Evolutionary conservation across 2,888 invertebrate genomes (phyloP), one percentile per base, ranked within the genome.

Genomic region (Suillia variegata): DNA sequence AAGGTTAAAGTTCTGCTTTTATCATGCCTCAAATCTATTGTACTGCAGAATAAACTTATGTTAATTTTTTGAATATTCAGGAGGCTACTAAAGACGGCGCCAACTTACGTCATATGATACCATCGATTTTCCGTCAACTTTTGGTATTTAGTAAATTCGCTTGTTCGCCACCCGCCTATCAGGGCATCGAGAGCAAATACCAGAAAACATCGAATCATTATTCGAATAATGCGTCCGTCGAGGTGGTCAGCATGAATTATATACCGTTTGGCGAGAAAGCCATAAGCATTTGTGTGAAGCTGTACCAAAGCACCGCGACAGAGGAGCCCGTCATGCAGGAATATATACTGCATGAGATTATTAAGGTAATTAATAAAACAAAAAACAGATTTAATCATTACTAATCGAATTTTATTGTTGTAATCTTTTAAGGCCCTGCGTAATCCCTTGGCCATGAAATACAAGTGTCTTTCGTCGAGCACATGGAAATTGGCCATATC

Each of bases 261-360:
- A 90, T 94, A 71, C 92, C 93, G 47, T 94, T 94, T 81, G 92
- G 92, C 33, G 94, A 94, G 78, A 89, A 90, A 75, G 86, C 92
- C 2, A 83, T 93, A 56, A 86, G 87, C 56, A 87, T 91, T 85
- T 87, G 89, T 12, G 89, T 92, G 1, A 89, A 86, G 73, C 82
- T 93, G 63, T 94, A 93, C 79, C 87, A 89, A 73, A 86, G 86
- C 70, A 91, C 91, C 8, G 90, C 91, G 18, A 86, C 86, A 55
- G 88, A 89, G 74, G 83, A 85, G 50, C 85, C 88, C 63, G 91
- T 93, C 17, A 87, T 93, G 63, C 86, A 89, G 69, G 86, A 87
- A 47, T 86, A 88, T 71, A 88, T 93, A 60, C 82, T 93, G 47
- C 88, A 89, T 71, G 88, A 90, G 69, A 88, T 92, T 62, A 75